These are phyloP conservation scores for Calycopis cecrops DNA, from an alignment of 1,140 invertebrate genomes.

Conservation along the genomic window DNA sequence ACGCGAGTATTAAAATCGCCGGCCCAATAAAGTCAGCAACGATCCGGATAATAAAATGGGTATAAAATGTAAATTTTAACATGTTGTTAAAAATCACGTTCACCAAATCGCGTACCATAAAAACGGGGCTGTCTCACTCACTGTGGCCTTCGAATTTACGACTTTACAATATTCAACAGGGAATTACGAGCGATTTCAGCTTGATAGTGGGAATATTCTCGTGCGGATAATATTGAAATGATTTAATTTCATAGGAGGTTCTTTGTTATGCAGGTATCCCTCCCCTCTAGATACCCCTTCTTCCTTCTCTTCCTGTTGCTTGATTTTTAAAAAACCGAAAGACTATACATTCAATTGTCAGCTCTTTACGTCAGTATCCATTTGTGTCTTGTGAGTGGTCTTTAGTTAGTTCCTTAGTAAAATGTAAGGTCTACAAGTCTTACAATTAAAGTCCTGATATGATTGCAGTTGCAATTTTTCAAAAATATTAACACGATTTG, in stretches of 20 bases:
- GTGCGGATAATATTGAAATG: too few relatives aligned
- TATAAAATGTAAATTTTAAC: conserved; percentile 64
- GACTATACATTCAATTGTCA: too few relatives aligned
- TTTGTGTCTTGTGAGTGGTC: conserved; percentile 11
- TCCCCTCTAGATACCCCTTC: too few relatives aligned
- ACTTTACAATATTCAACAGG: conserved; percentile 57
- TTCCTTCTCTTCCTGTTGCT: too few relatives aligned
- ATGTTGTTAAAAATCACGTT: conserved; percentile 63
- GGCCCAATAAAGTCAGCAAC: conserved; percentile 33
- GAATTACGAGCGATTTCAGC: conserved; percentile 55
- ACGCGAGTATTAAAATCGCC: conserved; percentile 3
- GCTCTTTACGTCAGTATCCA: too few relatives aligned
- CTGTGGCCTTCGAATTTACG: conserved; percentile 52
- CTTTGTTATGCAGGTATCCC: too few relatives aligned
- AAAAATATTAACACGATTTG: too few relatives aligned
- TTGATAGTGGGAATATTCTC: conserved; percentile 30
- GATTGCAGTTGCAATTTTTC: too few relatives aligned
- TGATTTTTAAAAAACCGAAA: too few relatives aligned
- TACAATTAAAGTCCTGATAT: too few relatives aligned
- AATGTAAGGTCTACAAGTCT: too few relatives aligned
- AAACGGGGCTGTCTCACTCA: conserved; percentile 47
- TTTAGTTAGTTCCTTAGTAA: background rate
- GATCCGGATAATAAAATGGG: conserved; percentile 38
- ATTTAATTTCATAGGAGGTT: too few relatives aligned
- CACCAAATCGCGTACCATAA: conserved; percentile 53